Evolutionary conservation across 1,140 invertebrate species (phyloP).

Genomic region (Phortica variegata): DNA sequence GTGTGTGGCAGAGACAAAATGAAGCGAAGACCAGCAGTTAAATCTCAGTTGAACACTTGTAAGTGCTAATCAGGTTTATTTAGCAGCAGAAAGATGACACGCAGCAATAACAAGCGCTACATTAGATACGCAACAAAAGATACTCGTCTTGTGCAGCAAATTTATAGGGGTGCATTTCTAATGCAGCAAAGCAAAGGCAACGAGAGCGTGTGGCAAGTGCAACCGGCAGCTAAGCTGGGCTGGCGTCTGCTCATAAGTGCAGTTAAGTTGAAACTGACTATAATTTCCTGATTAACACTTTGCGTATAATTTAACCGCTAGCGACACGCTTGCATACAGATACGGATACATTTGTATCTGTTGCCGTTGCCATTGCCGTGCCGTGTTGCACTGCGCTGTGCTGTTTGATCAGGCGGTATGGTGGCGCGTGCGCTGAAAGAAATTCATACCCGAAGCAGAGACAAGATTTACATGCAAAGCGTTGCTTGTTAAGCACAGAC

Average conservation of each 20-base stretch:
- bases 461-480: neutral
- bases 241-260: neutral
- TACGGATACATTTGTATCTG: conserved; percentile 22
- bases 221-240: no score
- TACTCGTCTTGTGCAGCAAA: no score
- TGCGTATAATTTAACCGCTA: conserved; percentile 49
- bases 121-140: no score
- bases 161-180: conserved; percentile 33
- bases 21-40: no score
- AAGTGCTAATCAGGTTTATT: no score
- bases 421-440: conserved; percentile 37
- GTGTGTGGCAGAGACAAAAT: no score
- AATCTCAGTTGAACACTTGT: no score
- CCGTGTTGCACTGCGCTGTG: neutral
- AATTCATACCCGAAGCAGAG: neutral
- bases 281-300: conserved; percentile 54
- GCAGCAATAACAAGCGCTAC: no score
- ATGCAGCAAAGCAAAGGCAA: no score
- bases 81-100: no score
- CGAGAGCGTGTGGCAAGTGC: no score
- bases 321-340: conserved; percentile 45
- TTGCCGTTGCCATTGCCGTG: conserved; percentile 1
- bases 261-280: conserved; percentile 19
- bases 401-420: conserved; percentile 15
- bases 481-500: conserved; percentile 25